Evolutionary conservation across 1,140 invertebrate species (phyloP).

Genomic region (Dinothrombium tinctorium): DNA sequence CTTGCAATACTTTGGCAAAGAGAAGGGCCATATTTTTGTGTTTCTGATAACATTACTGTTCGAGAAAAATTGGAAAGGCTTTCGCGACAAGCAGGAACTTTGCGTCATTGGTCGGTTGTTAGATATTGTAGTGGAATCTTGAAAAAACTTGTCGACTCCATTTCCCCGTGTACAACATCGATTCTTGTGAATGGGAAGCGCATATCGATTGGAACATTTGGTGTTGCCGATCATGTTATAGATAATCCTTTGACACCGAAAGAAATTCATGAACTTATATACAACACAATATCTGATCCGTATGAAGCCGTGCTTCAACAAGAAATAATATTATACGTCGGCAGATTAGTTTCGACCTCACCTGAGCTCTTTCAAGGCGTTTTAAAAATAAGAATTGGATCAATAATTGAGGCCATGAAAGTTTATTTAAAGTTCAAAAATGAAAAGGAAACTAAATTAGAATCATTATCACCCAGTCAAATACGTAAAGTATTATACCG

Average conservation of each 20-base stretch:
- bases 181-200: slow-evolving; percentile 92
- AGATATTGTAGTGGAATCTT: slow-evolving; percentile 77
- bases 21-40: slow-evolving; percentile 51
- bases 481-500: slow-evolving; percentile 55
- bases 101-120: slow-evolving; percentile 78
- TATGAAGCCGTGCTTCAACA: slow-evolving; percentile 88
- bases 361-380: slow-evolving; percentile 85
- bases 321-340: slow-evolving; percentile 81
- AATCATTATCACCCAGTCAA: slow-evolving; percentile 66
- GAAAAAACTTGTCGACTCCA: slow-evolving; percentile 81
- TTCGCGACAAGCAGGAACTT: slow-evolving; percentile 37
- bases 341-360: slow-evolving; percentile 66
- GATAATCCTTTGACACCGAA: slow-evolving; percentile 86
- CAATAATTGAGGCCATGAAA: slow-evolving; percentile 16
- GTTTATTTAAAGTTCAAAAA: slow-evolving; percentile 12
- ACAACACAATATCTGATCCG: slow-evolving; percentile 40
- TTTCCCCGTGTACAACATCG: slow-evolving; percentile 90
- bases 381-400: slow-evolving; percentile 79
- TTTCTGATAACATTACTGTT: slow-evolving; percentile 26
- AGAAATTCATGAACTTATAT: slow-evolving; percentile 46
- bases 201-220: slow-evolving; percentile 82
- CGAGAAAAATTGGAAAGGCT: slow-evolving; percentile 16
- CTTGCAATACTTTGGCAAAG: slow-evolving; percentile 57
- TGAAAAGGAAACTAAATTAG: slow-evolving; percentile 23
- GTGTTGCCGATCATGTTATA: slow-evolving; percentile 77